Evolutionary conservation across 2,888 invertebrate species (phyloP).

Genomic region (Drosophila stalkeri): DNA sequence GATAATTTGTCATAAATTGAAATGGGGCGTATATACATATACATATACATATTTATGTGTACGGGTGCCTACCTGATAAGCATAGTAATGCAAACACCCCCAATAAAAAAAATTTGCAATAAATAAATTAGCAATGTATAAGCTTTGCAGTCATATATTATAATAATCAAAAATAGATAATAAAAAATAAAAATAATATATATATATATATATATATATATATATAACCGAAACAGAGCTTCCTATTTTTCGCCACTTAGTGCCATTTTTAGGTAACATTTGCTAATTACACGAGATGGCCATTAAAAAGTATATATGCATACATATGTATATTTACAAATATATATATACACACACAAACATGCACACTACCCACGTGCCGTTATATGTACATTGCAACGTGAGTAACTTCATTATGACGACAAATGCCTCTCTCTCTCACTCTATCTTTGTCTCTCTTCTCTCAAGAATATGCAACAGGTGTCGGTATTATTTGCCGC

Average conservation of each 20-base stretch:
- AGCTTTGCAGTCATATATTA: neutral
- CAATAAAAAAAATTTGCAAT: slow-evolving; percentile 28
- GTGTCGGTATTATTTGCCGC: slow-evolving; percentile 36
- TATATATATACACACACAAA: neutral
- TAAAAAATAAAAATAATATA: neutral
- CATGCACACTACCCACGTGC: neutral
- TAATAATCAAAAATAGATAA: slow-evolving; percentile 3
- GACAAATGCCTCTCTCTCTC: neutral
- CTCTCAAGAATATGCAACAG: slow-evolving; percentile 36
- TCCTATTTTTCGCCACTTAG: slow-evolving; percentile 7
- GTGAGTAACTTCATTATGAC: slow-evolving; percentile 7
- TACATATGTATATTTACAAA: neutral
- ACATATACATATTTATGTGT: neutral
- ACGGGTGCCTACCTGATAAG: slow-evolving; percentile 32
- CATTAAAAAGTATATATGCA: neutral
- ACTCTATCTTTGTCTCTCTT: neutral
- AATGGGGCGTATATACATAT: slow-evolving; percentile 12
- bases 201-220: neutral
- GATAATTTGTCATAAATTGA: slow-evolving; percentile 19
- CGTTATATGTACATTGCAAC: neutral
- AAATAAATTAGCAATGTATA: neutral
- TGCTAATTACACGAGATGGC: slow-evolving; percentile 10
- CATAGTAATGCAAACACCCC: slow-evolving; percentile 36
- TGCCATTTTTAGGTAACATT: slow-evolving; percentile 14
- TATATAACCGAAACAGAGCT: neutral